Evolutionary conservation across 2,888 invertebrate species (phyloP).

Genomic region (Pterostichus niger): DNA sequence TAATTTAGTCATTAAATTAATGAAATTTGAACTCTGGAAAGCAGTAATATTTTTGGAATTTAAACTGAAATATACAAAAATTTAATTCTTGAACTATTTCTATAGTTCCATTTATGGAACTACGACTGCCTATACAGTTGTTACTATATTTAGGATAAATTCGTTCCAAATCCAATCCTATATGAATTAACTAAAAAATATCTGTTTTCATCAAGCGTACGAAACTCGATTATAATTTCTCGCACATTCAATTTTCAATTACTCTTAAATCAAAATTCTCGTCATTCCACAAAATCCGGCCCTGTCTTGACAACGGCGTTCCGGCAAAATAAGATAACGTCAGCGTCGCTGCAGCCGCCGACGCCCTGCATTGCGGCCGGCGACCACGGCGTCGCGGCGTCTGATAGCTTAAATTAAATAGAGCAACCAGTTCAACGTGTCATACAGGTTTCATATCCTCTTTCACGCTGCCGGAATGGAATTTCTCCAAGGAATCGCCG

Average conservation of each 20-base stretch:
- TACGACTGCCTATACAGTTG: no score
- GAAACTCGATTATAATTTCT: neutral
- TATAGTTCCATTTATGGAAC: no score
- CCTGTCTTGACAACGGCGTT: constrained; percentile 20
- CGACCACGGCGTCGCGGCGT: constrained; percentile 21
- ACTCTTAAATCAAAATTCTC: constrained; percentile 28
- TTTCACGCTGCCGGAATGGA: constrained; percentile 56
- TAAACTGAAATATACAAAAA: no score
- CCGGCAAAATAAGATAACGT: constrained; percentile 64
- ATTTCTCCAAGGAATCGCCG: constrained; percentile 33
- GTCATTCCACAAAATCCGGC: constrained; percentile 25
- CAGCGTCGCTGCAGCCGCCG: constrained; percentile 27
- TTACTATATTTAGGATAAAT: no score
- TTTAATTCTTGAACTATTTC: no score
- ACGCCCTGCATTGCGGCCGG: constrained; percentile 59
- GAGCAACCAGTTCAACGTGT: constrained; percentile 61
- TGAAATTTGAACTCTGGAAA: no score
- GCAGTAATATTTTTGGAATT: no score
- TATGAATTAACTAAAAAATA: no score
- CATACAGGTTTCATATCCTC: constrained; percentile 62
- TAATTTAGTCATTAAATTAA: no score
- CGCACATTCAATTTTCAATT: neutral
- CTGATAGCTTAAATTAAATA: constrained; percentile 64
- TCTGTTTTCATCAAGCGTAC: no score
- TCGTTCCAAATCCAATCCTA: no score